Evolutionary conservation across 2,797 vertebrate genomes (phyloP).

Genomic region (Helicolenus hilgendorfi): DNA sequence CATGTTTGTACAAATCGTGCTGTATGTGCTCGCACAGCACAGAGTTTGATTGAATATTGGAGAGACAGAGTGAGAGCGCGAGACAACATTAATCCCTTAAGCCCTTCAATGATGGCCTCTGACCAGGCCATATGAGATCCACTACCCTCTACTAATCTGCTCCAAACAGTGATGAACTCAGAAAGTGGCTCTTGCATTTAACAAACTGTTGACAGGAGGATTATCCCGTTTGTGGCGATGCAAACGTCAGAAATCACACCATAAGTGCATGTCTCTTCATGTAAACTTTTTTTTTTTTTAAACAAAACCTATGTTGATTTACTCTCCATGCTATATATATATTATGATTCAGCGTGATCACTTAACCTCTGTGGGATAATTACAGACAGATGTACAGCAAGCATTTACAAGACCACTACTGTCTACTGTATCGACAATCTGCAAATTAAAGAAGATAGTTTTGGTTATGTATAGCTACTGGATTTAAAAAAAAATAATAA

Average conservation of each 20-base stretch:
- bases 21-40: conserved; percentile 50
- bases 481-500: not conserved
- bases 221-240: conserved; percentile 83
- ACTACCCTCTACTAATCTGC: conserved; percentile 90
- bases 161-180: conserved; percentile 89
- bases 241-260: conserved; percentile 79
- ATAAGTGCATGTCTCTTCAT: conserved; percentile 70
- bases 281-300: conserved; percentile 39
- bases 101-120: conserved; percentile 90
- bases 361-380: conserved; percentile 48
- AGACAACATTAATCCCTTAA: conserved; percentile 91
- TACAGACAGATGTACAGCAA: conserved; percentile 17
- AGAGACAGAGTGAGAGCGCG: conserved; percentile 68
- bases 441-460: not conserved
- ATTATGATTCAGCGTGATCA: conserved; percentile 38
- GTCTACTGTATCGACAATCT: not conserved
- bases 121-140: conserved; percentile 91
- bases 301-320: conserved; percentile 46
- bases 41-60: conserved; percentile 87
- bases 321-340: conserved; percentile 45
- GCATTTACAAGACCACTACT: not conserved
- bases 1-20: conserved; percentile 66
- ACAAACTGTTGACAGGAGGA: conserved; percentile 89
- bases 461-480: not conserved
- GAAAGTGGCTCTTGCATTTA: conserved; percentile 90